Base-by-base conservation (phyloP, 2,888 invertebrate species). In the Zonitis immaculata region DNA sequence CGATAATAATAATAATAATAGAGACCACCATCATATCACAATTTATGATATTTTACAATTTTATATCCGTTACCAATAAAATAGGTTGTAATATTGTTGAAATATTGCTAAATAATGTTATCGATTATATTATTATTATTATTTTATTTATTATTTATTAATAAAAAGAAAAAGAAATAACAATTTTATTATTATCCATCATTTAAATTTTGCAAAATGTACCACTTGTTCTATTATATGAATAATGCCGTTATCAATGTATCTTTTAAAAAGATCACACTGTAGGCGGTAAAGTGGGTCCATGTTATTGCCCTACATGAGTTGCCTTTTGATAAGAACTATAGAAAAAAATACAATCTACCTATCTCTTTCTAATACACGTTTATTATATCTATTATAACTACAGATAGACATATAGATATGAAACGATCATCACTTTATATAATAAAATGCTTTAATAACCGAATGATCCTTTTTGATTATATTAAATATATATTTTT, bases 51-150 rank as follows among this genome's bases (percentile, higher is more conserved):
- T 32, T 32, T 32, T 32, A 32, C 12, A 27, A 32, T 35, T 35
- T 35, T 35, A 35, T 35, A 43, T 44, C 8, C n/a, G 12, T 27
- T 44, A 11, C 14, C 8, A 44, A 44, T 44, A 44, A 44, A 44
- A 44, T 44, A 44, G 26, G 26, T 44, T 44, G 25, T 44, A 44
- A 35, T 35, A 32, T 14, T 32, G 14, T 32, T 14, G 28, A 28
- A 32, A 32, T 35, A 35, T 35, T 35, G 18, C 35, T 35, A 16
- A 35, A 35, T 35, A 35, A 35, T 35, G 18, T 35, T n/a, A n/a
- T n/a, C n/a, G n/a, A n/a, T n/a, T n/a, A n/a, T n/a, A n/a, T n/a
- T n/a, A n/a, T n/a, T n/a, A n/a, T 27, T 35, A 35, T 35, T 18
- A 18, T 16, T 35, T 35, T 35, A 35, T 35, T 35, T 35, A 35